Conservation (phyloP, 2,888 invertebrate genomes). For the Cryptocephalus moraei region DNA sequence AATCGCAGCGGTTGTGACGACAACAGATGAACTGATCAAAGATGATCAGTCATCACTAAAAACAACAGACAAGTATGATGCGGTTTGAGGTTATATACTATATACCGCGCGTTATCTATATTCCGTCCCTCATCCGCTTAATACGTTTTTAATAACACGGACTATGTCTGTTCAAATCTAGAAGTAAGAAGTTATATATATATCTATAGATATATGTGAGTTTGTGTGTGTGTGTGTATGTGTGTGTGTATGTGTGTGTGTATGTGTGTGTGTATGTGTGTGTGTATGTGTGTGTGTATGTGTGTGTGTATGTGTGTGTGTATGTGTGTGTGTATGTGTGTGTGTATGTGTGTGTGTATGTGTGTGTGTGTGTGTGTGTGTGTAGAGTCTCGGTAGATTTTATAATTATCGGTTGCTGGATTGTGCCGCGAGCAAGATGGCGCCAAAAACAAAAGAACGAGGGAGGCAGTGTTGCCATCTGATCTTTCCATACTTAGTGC, state of each 20-base stretch:
- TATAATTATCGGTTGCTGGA: constrained; percentile 34
- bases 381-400: constrained; percentile 18
- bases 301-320: too few species aligned
- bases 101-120: neutral
- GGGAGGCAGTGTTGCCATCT: constrained; percentile 11
- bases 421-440: constrained; percentile 33
- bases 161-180: constrained; percentile 9
- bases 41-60: neutral
- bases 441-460: constrained; percentile 35
- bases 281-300: too few species aligned
- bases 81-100: neutral
- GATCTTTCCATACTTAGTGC: neutral
- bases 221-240: too few species aligned
- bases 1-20: constrained; percentile 33
- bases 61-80: neutral
- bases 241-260: too few species aligned
- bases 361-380: too few species aligned
- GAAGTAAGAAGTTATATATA: constrained; percentile 31
- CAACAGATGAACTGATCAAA: constrained; percentile 19
- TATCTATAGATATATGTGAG: constrained; percentile 17
- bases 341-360: too few species aligned
- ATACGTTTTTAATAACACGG: constrained; percentile 23
- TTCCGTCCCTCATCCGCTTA: constrained; percentile 12
- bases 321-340: too few species aligned
- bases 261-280: too few species aligned